Conservation (phyloP, 2,888 invertebrate species). For the Adelognathus sp. region DNA sequence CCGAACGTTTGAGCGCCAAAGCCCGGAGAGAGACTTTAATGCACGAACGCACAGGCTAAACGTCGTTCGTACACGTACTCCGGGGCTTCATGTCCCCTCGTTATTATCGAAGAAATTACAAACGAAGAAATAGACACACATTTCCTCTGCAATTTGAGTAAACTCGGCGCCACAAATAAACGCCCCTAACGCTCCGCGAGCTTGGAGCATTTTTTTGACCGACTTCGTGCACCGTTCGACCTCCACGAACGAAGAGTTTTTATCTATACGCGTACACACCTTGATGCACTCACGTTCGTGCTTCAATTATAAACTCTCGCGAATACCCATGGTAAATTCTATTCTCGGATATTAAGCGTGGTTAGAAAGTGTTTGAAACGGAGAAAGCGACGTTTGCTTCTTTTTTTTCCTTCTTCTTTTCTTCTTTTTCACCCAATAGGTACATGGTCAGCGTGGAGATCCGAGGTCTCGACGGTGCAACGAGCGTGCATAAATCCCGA, state of each 20-base stretch:
- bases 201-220: slow-evolving; percentile 12
- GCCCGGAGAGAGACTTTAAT: slow-evolving; percentile 47
- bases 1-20: slow-evolving; percentile 6
- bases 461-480: slow-evolving; percentile 26
- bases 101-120: slow-evolving; percentile 19
- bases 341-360: slow-evolving; percentile 40
- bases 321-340: slow-evolving; percentile 20
- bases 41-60: slow-evolving; percentile 38
- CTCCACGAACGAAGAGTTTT: background rate
- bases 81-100: background rate
- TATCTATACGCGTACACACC: too few relatives aligned
- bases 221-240: slow-evolving; percentile 4
- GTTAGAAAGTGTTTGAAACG: slow-evolving; percentile 61
- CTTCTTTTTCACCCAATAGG: background rate
- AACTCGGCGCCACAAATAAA: background rate
- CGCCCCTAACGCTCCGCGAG: background rate
- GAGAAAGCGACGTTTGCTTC: slow-evolving; percentile 51
- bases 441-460: slow-evolving; percentile 29
- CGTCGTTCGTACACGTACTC: background rate
- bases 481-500: slow-evolving; percentile 18
- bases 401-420: slow-evolving; percentile 9
- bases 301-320: slow-evolving; percentile 49
- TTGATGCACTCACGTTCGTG: background rate
- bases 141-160: background rate
- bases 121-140: background rate